Percentiles rank a stretch among this genome's conserved stretches.
Evolutionary conservation across 2,888 invertebrate species (phyloP).

Genomic region (Apoderus coryli): DNA sequence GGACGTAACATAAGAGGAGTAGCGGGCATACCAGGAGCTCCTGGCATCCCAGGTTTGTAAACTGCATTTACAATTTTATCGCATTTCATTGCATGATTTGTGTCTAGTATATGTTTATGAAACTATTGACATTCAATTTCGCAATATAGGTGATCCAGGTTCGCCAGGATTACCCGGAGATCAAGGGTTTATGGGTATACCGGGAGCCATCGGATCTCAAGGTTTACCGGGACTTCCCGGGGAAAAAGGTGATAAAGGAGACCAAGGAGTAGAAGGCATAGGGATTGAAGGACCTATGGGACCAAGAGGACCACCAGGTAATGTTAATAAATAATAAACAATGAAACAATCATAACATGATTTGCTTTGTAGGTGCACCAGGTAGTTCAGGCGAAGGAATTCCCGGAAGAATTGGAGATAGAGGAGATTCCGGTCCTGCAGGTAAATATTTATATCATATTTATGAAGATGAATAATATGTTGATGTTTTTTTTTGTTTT

Average conservation of each 20-base stretch:
- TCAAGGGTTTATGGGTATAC: conserved; percentile 48
- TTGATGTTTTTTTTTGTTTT: too few relatives aligned
- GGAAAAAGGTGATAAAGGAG: conserved; percentile 59
- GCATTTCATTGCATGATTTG: too few relatives aligned
- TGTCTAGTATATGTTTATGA: too few relatives aligned
- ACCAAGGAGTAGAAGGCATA: conserved; percentile 52
- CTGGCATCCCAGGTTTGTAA: conserved; percentile 43
- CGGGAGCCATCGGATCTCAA: conserved; percentile 41
- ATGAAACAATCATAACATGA: conserved; percentile 2
- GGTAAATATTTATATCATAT: conserved; percentile 34
- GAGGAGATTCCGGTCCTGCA: conserved; percentile 60
- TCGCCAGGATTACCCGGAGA: conserved; percentile 48
- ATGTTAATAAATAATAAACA: too few relatives aligned
- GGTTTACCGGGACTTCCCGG: conserved; percentile 49
- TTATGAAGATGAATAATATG: too few relatives aligned
- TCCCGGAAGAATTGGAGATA: conserved; percentile 59
- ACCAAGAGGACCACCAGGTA: conserved; percentile 52
- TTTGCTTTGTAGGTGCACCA: conserved; percentile 37
- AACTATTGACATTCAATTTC: too few relatives aligned
- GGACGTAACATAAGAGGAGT: conserved; percentile 38
- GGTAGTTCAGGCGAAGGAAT: conserved; percentile 50
- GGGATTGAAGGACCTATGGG: conserved; percentile 64
- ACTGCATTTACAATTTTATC: too few relatives aligned
- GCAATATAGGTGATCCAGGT: conserved; percentile 51
- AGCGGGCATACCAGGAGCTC: conserved; percentile 38